phyloP scores from a whole-genome alignment of 2,888 invertebrate species.

The Neocrepidodera transversa region DNA sequence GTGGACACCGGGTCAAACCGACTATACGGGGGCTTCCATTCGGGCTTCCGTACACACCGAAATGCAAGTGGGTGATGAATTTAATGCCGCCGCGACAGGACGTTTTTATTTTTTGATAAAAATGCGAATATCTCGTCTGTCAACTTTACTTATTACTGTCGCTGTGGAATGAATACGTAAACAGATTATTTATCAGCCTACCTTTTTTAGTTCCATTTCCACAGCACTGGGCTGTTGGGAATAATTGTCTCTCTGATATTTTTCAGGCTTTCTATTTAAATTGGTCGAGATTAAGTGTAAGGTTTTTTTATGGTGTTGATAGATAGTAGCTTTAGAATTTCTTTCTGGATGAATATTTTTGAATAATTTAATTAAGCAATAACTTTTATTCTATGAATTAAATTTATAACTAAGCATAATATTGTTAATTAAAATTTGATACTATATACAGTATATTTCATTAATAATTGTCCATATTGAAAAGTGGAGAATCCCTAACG shows the following conservation, averaged over 20 bases:
- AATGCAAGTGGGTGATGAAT: slow-evolving; percentile 18
- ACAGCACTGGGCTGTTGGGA: too few species aligned
- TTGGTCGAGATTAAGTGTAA: slow-evolving; percentile 4
- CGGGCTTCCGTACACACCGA: slow-evolving; percentile 8
- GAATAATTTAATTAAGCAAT: too few species aligned
- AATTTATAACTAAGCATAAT: too few species aligned
- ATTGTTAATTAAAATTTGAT: too few species aligned
- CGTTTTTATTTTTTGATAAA: slow-evolving; percentile 35
- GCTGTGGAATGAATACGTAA: slow-evolving; percentile 29
- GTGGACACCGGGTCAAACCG: slow-evolving; percentile 12
- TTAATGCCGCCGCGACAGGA: slow-evolving; percentile 23
- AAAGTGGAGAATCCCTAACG: too few species aligned
- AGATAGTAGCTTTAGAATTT: too few species aligned
- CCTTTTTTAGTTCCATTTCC: slow-evolving; percentile 20
- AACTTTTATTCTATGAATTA: too few species aligned
- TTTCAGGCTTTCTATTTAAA: slow-evolving; percentile 10
- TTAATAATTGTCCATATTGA: too few species aligned
- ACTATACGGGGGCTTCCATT: slow-evolving; percentile 1
- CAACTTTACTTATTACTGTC: slow-evolving; percentile 39
- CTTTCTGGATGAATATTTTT: too few species aligned
- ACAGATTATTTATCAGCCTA: slow-evolving; percentile 28
- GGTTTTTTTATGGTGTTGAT: not conserved
- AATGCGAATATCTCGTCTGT: slow-evolving; percentile 38
- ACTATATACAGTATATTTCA: too few species aligned
- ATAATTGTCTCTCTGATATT: slow-evolving; percentile 20